phyloP scores from a whole-genome alignment of 2,888 invertebrate genomes.

The Malthinus flaveolus region DNA sequence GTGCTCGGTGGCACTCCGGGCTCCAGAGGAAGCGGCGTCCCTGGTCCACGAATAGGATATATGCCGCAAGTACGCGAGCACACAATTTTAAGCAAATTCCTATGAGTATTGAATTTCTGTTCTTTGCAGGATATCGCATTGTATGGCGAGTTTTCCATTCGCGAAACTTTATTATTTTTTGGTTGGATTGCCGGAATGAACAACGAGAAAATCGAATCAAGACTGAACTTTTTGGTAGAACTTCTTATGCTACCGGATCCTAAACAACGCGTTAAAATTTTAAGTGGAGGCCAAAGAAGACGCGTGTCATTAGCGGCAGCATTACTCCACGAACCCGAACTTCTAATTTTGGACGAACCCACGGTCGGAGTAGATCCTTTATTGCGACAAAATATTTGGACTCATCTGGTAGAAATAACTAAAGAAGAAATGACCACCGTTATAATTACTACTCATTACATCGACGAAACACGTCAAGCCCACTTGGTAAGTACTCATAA shows the following conservation, averaged over 20 bases:
- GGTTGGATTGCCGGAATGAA: constrained; percentile 51
- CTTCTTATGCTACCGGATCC: constrained; percentile 45
- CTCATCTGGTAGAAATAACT: constrained; percentile 78
- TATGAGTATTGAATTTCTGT: background rate
- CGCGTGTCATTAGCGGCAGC: constrained; percentile 89
- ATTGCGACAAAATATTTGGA: constrained; percentile 83
- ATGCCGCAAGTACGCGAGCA: constrained; percentile 76
- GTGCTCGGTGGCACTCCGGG: constrained; percentile 91
- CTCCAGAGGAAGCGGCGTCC: constrained; percentile 85
- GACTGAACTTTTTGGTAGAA: constrained; percentile 7
- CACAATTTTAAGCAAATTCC: background rate
- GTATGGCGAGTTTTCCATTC: constrained; percentile 52
- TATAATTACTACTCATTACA: constrained; percentile 87
- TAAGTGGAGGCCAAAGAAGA: constrained; percentile 89
- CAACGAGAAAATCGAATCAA: constrained; percentile 42
- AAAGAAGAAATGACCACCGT: constrained; percentile 79
- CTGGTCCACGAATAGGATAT: constrained; percentile 93
- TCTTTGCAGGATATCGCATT: constrained; percentile 49
- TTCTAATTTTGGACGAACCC: constrained; percentile 90
- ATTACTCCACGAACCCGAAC: constrained; percentile 83
- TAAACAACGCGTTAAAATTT: constrained; percentile 63
- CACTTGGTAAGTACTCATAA: constrained; percentile 64
- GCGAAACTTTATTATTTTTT: constrained; percentile 51
- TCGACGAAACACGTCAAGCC: constrained; percentile 85
- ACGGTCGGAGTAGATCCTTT: constrained; percentile 93